phyloP scores from a whole-genome alignment of 2,888 invertebrate species.

The Heliconius cydno region DNA sequence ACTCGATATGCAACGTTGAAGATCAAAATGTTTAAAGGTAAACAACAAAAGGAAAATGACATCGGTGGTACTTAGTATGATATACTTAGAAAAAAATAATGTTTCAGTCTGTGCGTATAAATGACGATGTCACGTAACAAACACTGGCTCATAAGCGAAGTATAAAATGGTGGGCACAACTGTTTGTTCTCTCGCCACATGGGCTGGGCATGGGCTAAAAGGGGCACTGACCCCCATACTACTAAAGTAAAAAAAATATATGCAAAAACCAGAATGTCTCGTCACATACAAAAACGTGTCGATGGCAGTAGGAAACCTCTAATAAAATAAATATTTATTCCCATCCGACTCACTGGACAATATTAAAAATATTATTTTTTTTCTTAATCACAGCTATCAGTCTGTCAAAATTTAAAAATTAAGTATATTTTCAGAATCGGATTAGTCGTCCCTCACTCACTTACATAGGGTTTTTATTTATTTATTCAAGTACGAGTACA shows the following conservation, averaged over 20 bases:
- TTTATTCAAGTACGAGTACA: conserved; percentile 76
- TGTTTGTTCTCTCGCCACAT: conserved; percentile 62
- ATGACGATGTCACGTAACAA: conserved; percentile 60
- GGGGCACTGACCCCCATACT: conserved; percentile 40
- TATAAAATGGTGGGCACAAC: conserved; percentile 64
- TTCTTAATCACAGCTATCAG: conserved; percentile 83
- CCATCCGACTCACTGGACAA: conserved; percentile 83
- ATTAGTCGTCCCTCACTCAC: conserved; percentile 79
- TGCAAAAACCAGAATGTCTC: conserved; percentile 71
- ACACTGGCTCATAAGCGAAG: conserved; percentile 49
- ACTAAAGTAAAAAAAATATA: conserved; percentile 60
- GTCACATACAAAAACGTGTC: conserved; percentile 67
- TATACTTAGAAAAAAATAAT: conserved; percentile 57
- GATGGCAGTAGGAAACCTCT: conserved; percentile 80
- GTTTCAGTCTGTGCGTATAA: conserved; percentile 69
- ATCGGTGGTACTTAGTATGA: conserved; percentile 73
- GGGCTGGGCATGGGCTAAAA: conserved; percentile 8
- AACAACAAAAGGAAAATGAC: conserved; percentile 68
- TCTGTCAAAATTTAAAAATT: conserved; percentile 84
- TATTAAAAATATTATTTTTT: conserved; percentile 77
- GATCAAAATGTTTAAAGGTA: conserved; percentile 65
- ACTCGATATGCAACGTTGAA: conserved; percentile 83
- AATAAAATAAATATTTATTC: conserved; percentile 81
- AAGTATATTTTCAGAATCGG: conserved; percentile 82
- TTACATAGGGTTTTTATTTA: conserved; percentile 64